A percentile compares a stretch with the other conserved stretches of the same genome.
These are phyloP conservation scores for Cyclophora punctaria DNA, from an alignment of 2,888 invertebrate species.

Conservation along the genomic window DNA sequence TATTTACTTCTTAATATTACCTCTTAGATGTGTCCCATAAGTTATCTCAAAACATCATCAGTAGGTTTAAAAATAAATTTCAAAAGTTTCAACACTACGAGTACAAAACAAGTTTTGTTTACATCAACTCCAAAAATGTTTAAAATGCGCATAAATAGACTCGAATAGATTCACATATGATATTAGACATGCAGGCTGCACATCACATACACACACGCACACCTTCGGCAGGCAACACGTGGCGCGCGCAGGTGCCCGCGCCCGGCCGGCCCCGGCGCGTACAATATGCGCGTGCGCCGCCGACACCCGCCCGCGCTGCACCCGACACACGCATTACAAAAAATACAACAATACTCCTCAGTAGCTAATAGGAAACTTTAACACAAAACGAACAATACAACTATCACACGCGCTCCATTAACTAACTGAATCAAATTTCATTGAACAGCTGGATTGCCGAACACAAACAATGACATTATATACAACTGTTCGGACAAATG, in stretches of 20 bases:
- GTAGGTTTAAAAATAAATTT: no score
- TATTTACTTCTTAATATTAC: no score
- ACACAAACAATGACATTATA: slow-evolving; percentile 41
- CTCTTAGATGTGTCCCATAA: no score
- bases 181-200: slow-evolving; percentile 9
- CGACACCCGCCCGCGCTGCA: slow-evolving; percentile 18
- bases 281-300: slow-evolving; percentile 1
- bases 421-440: slow-evolving; percentile 60
- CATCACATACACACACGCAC: slow-evolving; percentile 1
- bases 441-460: slow-evolving; percentile 55
- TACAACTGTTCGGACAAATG: slow-evolving; percentile 36
- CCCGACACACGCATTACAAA: slow-evolving; percentile 23
- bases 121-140: slow-evolving; percentile 16
- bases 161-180: slow-evolving; percentile 24
- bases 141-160: slow-evolving; percentile 22
- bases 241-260: slow-evolving; percentile 13
- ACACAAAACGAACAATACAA: slow-evolving; percentile 37
- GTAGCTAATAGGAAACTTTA: slow-evolving; percentile 31
- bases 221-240: slow-evolving; percentile 1
- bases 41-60: no score
- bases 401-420: slow-evolving; percentile 56
- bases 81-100: slow-evolving; percentile 6
- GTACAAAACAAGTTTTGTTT: slow-evolving; percentile 18
- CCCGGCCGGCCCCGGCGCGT: slow-evolving; percentile 3
- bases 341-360: slow-evolving; percentile 26